Base-by-base conservation (phyloP, 2,888 invertebrate species). In the Dryocosmus kuriphilus region DNA sequence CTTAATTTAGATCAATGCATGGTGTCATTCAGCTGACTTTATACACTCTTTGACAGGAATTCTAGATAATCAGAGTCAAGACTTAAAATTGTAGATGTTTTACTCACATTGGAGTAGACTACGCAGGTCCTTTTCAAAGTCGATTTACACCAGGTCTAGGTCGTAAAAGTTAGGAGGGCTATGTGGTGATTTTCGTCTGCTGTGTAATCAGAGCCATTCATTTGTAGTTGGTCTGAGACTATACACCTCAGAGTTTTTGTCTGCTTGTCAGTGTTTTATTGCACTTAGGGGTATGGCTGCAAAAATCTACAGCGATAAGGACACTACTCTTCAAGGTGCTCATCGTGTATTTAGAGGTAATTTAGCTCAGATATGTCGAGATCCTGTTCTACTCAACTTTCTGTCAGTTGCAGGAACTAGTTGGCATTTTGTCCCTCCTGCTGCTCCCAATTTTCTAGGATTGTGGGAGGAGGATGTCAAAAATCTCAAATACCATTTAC, bases 321-420 rank as follows among this genome's bases (percentile, higher is more conserved):
- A n/a, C n/a, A n/a, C n/a, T 82, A 4, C 46, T 88, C n/a, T 89
- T 62, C 76, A 84, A 9, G 89, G 89, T 14, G 89, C 89, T 0
- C 75, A 82, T 9, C 75, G 74, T 5, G 81, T 83, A 60, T 62
- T 85, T 9, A 46, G 1, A 19, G 1, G 2, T 19, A 46, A 16
- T 9, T 16, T n/a, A n/a, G n/a, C 7, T 35, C 35, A 35, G 9
- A 5, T 1, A 7, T 1, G 9, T 1, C 35, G 7, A 1, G 35
- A 35, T 35, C 35, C 30, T 30, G 30, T 3, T 30, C 30, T 30
- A 30, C 30, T 30, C 30, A 30, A 3, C 4, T 30, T 30, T 30
- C 4, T 30, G 4, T 30, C 30, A 30, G 4, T 30, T 30, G 4
- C 2, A 4, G 30, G 30, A 30, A 30, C 30, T 30, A 30, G 2